A percentile compares a stretch with the other conserved stretches of the same genome.
Conservation (phyloP, 2,888 invertebrate genomes). For the Netelia inedita region DNA sequence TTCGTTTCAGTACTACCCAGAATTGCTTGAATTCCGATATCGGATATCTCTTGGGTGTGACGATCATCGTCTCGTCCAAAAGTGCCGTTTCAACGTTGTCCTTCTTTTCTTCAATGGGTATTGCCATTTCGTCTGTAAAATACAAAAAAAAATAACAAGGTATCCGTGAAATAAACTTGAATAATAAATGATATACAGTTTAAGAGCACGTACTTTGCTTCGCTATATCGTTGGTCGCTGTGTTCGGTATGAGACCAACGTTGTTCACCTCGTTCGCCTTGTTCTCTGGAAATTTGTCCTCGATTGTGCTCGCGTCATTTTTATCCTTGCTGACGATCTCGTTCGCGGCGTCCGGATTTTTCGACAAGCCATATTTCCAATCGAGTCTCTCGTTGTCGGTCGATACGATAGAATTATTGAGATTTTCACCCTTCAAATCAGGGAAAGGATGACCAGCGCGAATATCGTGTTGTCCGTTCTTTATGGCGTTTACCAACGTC, state of each 20-base stretch:
- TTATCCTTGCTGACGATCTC: conserved; percentile 79
- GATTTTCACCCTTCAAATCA: conserved; percentile 85
- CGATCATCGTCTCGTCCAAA: conserved; percentile 87
- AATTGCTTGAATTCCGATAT: conserved; percentile 94
- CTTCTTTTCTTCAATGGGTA: conserved; percentile 89
- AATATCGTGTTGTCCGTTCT: conserved; percentile 93
- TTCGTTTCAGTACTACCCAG: conserved; percentile 94
- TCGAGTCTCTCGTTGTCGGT: conserved; percentile 69
- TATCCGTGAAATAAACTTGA: conserved; percentile 1
- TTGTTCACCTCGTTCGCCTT: conserved; percentile 75
- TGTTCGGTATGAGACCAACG: conserved; percentile 77
- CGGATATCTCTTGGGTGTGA: conserved; percentile 92
- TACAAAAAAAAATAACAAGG: neutral
- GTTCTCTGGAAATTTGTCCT: conserved; percentile 80
- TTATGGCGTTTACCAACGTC: conserved; percentile 93
- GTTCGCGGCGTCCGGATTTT: conserved; percentile 73
- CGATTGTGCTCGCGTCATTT: conserved; percentile 80
- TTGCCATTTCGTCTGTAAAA: conserved; percentile 86
- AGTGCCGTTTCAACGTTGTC: conserved; percentile 90
- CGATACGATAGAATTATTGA: conserved; percentile 85
- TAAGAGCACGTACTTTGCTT: conserved; percentile 78
- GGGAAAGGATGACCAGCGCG: conserved; percentile 91
- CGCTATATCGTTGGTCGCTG: conserved; percentile 80
- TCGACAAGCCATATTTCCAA: conserved; percentile 73
- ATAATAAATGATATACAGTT: neutral